Evolutionary conservation across 2,113 vertebrate genomes (phyloP).

Genomic region (Atherinomorus stipes): DNA sequence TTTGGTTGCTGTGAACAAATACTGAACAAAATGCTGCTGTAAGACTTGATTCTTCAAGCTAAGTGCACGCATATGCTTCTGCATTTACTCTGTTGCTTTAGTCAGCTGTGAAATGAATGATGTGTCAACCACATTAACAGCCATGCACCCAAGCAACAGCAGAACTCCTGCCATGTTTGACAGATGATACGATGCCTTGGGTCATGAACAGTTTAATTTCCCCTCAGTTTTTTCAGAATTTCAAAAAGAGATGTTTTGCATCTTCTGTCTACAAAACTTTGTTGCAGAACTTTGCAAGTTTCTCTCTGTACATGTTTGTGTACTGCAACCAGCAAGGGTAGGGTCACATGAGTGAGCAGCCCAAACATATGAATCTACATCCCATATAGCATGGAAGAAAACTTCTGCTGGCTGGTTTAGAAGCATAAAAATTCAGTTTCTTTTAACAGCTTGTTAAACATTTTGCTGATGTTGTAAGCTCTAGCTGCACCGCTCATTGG

Average conservation of each 20-base stretch:
- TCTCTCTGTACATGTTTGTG: slow-evolving; percentile 5
- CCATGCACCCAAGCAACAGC: slow-evolving; percentile 15
- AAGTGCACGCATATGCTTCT: neutral
- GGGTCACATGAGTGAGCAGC: too few relatives aligned
- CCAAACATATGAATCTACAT: too few relatives aligned
- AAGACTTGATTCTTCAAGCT: neutral
- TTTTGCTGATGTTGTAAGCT: slow-evolving; percentile 42
- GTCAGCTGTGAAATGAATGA: slow-evolving; percentile 5
- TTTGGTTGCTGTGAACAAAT: neutral
- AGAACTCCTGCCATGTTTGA: neutral
- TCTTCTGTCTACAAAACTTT: too few relatives aligned
- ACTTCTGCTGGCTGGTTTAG: too few relatives aligned
- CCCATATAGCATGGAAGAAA: too few relatives aligned
- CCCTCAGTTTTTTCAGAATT: neutral
- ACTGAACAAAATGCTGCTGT: neutral
- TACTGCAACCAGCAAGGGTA: neutral
- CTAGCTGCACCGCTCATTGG: slow-evolving; percentile 24
- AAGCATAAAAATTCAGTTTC: neutral
- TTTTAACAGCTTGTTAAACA: slow-evolving; percentile 21
- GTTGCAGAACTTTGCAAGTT: too few relatives aligned
- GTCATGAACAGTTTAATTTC: neutral
- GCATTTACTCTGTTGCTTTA: slow-evolving; percentile 1
- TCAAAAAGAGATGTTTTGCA: neutral
- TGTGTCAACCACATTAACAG: neutral
- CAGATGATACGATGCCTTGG: neutral